These are phyloP conservation scores for Hephaestus fuliginosus DNA, from an alignment of 2,797 vertebrate genomes.

Conservation along the genomic window DNA sequence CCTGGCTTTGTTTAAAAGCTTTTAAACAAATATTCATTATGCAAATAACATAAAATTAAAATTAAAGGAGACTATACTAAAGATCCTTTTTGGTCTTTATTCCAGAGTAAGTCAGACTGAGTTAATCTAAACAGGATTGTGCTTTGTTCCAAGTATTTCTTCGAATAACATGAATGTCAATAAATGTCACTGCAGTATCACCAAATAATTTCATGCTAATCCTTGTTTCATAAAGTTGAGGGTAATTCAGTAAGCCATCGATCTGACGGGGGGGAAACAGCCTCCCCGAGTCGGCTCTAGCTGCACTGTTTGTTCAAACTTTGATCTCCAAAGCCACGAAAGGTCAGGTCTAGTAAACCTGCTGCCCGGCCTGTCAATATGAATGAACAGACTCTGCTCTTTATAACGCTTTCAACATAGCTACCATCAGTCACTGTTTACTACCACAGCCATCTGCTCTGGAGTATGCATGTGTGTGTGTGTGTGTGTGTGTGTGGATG, in stretches of 20 bases:
- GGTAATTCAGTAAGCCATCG: not conserved
- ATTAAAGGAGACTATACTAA: not conserved
- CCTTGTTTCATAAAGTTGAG: slow-evolving; percentile 9
- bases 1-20: not conserved
- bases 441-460: slow-evolving; percentile 78
- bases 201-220: not conserved
- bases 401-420: slow-evolving; percentile 55
- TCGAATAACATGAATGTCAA: not conserved
- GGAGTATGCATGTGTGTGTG: slow-evolving; percentile 38
- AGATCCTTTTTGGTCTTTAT: not conserved
- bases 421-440: slow-evolving; percentile 78
- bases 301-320: slow-evolving; percentile 38
- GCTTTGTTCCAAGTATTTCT: not conserved
- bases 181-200: not conserved
- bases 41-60: not conserved
- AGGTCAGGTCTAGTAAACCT: slow-evolving; percentile 68
- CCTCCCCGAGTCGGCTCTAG: not conserved
- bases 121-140: not conserved
- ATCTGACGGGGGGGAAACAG: not conserved
- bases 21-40: not conserved
- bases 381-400: slow-evolving; percentile 72
- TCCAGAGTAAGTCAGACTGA: not conserved
- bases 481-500: slow-evolving; percentile 39
- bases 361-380: slow-evolving; percentile 60
- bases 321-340: slow-evolving; percentile 45